These are phyloP conservation scores for Labeo rohita DNA, from an alignment of 2,113 vertebrate genomes.

Conservation along the genomic window DNA sequence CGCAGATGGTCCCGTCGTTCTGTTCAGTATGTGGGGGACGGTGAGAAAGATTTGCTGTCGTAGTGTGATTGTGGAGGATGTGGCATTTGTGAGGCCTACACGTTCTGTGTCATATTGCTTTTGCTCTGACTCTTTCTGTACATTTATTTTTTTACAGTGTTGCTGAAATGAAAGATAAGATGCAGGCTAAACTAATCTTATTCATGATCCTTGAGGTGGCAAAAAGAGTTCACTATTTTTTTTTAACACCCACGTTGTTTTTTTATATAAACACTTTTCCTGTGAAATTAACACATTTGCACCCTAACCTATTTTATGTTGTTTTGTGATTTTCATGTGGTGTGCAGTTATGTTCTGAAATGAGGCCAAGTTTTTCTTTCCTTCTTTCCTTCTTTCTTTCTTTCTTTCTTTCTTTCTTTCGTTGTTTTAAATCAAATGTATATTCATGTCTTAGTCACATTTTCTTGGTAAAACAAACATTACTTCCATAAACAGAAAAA, in stretches of 20 bases:
- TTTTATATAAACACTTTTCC: neutral
- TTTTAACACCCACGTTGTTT: neutral
- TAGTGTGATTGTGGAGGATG: neutral
- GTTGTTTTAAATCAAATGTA: too few species aligned
- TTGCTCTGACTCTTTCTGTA: neutral
- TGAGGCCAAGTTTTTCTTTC: too few species aligned
- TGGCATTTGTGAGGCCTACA: neutral
- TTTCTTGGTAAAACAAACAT: too few species aligned
- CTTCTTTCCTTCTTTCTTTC: too few species aligned
- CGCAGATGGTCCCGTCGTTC: conserved; percentile 14
- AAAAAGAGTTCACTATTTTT: neutral
- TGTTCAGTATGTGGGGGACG: neutral
- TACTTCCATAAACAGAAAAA: too few species aligned
- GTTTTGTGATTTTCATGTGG: neutral
- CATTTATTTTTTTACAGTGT: neutral
- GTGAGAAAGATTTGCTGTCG: conserved; percentile 8
- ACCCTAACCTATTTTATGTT: neutral
- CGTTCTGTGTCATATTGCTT: neutral
- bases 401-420: too few species aligned
- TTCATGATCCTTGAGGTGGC: neutral
- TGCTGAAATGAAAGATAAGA: neutral
- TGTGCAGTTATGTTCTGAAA: too few species aligned
- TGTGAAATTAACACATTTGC: neutral
- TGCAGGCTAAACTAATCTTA: neutral
- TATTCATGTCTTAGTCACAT: too few species aligned